A percentile compares a stretch with the other conserved stretches of the same genome.
Conservation (phyloP, 2,797 vertebrate genomes). For the Nasua narica region DNA sequence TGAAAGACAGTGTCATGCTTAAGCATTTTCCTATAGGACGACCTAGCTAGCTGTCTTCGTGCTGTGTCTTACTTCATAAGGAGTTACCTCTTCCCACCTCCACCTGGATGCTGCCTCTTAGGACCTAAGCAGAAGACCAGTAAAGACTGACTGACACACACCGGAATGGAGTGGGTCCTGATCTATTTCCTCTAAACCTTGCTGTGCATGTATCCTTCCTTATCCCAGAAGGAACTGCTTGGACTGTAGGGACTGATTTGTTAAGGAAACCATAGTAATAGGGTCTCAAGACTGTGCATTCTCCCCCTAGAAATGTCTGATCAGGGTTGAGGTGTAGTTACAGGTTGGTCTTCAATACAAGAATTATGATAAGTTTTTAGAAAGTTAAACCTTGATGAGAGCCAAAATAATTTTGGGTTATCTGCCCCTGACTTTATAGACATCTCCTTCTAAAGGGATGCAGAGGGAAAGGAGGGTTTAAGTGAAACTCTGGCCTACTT, state of each 20-base stretch:
- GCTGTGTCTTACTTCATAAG: conserved; percentile 17
- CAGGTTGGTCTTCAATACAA: conserved; percentile 2
- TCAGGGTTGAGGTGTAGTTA: neutral
- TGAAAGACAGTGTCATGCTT: neutral
- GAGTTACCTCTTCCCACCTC: neutral
- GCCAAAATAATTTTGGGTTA: conserved; percentile 19
- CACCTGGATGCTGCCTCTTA: conserved; percentile 1
- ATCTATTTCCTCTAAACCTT: neutral
- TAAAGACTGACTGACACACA: neutral
- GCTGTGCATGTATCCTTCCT: neutral
- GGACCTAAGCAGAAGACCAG: conserved; percentile 16
- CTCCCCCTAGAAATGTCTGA: neutral
- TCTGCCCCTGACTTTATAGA: neutral
- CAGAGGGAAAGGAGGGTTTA: neutral
- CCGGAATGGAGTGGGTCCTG: neutral
- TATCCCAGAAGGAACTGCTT: neutral
- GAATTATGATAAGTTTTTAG: neutral
- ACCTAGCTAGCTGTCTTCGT: conserved; percentile 21
- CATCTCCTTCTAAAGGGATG: neutral
- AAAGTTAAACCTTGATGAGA: neutral
- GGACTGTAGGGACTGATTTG: neutral
- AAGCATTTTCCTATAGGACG: neutral
- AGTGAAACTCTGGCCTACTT: neutral
- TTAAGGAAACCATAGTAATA: conserved; percentile 11
- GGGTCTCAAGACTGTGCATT: neutral